Conservation (phyloP, 1,140 invertebrate genomes). For the Drosophila nikananu region DNA sequence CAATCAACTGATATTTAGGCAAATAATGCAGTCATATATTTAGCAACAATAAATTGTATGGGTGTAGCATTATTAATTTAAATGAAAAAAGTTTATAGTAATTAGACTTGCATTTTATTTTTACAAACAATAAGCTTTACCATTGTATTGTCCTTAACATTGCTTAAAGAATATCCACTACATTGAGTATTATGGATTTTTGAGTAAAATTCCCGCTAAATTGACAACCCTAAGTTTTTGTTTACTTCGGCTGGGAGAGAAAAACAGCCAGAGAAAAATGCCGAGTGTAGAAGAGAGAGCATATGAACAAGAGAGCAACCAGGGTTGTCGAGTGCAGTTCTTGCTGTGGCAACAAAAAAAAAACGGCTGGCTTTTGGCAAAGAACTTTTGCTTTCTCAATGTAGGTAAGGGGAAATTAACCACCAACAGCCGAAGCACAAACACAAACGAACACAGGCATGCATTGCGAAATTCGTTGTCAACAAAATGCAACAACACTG, state of each 20-base stretch:
- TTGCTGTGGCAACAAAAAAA: constrained; percentile 36
- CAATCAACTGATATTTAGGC: too few relatives aligned
- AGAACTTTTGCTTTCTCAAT: constrained; percentile 77
- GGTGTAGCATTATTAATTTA: too few relatives aligned
- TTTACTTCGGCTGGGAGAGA: constrained; percentile 58
- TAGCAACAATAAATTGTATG: too few relatives aligned
- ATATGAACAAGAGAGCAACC: constrained; percentile 14
- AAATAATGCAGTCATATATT: too few relatives aligned
- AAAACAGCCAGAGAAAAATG: constrained; percentile 19
- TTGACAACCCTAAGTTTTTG: constrained; percentile 58
- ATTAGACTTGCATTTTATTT: too few relatives aligned
- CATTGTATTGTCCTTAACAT: too few relatives aligned
- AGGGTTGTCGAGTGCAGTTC: constrained; percentile 54
- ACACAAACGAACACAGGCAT: constrained; percentile 37
- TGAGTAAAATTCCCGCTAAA: too few relatives aligned
- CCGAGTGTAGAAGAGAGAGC: constrained; percentile 18
- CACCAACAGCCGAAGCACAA: constrained; percentile 55
- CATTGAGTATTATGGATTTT: too few relatives aligned
- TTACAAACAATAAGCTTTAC: too few relatives aligned
- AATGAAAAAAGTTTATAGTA: too few relatives aligned
- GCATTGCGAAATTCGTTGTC: constrained; percentile 73
- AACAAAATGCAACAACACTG: constrained; percentile 43
- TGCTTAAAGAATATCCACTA: too few relatives aligned
- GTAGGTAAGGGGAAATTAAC: constrained; percentile 47
- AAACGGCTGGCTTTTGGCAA: constrained; percentile 46